phyloP scores from a whole-genome alignment of 2,113 vertebrate genomes.

The Bujurquina vittata region DNA sequence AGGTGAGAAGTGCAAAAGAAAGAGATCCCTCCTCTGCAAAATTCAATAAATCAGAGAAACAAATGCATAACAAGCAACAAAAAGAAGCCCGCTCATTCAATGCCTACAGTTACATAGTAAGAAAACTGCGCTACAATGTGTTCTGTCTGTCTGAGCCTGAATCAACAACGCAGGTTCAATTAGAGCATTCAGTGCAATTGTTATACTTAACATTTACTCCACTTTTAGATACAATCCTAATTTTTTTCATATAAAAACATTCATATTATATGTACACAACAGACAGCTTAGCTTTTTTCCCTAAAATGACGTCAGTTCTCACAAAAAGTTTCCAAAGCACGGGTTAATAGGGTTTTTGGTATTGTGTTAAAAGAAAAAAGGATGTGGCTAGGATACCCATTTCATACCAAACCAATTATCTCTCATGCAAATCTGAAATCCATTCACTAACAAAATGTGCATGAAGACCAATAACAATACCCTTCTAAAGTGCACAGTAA shows the following conservation, averaged over 20 bases:
- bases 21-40: constrained; percentile 46
- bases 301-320: background rate
- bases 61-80: constrained; percentile 21
- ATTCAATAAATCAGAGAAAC: constrained; percentile 28
- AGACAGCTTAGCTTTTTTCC: background rate
- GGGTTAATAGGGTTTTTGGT: background rate
- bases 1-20: constrained; percentile 18
- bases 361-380: background rate
- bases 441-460: background rate
- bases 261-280: background rate
- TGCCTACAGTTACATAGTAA: background rate
- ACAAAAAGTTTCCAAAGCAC: background rate
- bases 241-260: background rate
- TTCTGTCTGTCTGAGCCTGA: background rate
- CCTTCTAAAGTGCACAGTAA: constrained; percentile 3
- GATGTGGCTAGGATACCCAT: background rate
- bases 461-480: background rate
- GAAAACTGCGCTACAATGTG: background rate
- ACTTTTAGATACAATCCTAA: background rate
- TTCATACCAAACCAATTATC: background rate
- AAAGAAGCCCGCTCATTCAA: background rate
- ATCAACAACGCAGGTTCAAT: background rate
- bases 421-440: background rate
- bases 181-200: background rate
- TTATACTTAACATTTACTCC: background rate